Conservation (phyloP, 2,888 invertebrate species). For the Chydorus sphaericus region DNA sequence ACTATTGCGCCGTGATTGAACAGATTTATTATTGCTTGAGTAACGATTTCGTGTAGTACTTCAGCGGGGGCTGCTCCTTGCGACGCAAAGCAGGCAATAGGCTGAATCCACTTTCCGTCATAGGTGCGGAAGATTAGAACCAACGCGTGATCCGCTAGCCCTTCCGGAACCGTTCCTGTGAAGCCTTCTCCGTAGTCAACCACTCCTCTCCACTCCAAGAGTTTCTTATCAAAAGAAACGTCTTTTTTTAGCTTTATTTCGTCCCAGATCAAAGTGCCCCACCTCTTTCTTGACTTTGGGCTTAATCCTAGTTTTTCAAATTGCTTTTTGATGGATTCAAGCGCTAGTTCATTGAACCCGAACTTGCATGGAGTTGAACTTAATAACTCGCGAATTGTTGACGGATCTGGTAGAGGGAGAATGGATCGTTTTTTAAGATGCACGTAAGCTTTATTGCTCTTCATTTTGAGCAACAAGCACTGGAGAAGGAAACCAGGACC, state of each 20-base stretch:
- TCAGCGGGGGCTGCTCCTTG: constrained; percentile 16
- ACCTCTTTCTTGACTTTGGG: neutral
- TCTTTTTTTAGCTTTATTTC: neutral
- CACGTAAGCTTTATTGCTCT: neutral
- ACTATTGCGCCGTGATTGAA: neutral
- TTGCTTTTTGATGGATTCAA: neutral
- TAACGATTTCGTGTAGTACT: neutral
- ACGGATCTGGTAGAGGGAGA: neutral
- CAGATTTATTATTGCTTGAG: neutral
- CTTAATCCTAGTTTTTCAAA: neutral
- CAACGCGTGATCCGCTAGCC: neutral
- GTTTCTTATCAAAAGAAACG: neutral
- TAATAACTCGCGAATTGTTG: neutral
- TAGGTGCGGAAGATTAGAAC: neutral
- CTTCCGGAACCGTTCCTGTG: neutral
- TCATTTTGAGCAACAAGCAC: neutral
- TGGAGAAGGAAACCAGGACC: neutral
- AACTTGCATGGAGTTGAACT: neutral
- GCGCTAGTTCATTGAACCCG: neutral
- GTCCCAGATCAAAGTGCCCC: neutral
- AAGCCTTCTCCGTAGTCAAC: neutral
- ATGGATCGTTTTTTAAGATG: neutral
- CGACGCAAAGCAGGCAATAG: constrained; percentile 20
- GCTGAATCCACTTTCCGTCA: neutral
- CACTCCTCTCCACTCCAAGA: neutral